Base-by-base conservation (phyloP, 1,140 invertebrate species). In the Potamilus streckersoni region DNA sequence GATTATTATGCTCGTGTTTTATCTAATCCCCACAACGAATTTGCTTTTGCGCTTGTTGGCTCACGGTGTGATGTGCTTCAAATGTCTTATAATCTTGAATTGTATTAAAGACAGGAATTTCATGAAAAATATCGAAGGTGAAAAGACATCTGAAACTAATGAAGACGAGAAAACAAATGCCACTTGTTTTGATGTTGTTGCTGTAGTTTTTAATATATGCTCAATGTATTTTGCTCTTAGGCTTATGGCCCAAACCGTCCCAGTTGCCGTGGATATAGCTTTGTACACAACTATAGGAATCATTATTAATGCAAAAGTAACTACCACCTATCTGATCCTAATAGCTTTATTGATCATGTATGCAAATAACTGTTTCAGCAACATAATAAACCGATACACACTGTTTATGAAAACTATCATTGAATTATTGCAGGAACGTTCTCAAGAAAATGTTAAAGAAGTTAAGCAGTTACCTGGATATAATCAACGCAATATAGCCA, bases 281-380 rank as follows among this genome's bases (percentile, higher is more conserved):
- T 71, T 76, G 13, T 80, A 81, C 62, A 83, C 81, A 1, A 65
- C 81, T 55, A 83, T 83, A 78, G 81, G 81, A 14, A 23, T 81
- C 16, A 81, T 83, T 66, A 62, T 83, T 1, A 79, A 83, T 76
- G 79, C 81, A 2, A 68, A 68, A 16, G 72, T 65, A 5, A 69
- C 77, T 23, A 60, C 81, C 20, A 78, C 65, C 2, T 81, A 79
- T 55, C 49, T 80, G 12, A 74, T 76, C 15, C 77, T 83, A 8
- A 62, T 78, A 15, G 72, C 78, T 27, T 66, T 83, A 8, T 62
- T 83, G 15, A 59, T 77, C 20, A 55, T 83, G 16, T 83, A 83
- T 61, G 73, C 74, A 31, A 71, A 74, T 61, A 78, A 81, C 65
- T 74, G 74, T 59, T 79, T 79, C 73, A 78, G 79, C 58, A 71